phyloP scores from a whole-genome alignment of 2,888 invertebrate species.

The Caenorhabditis imperialis region DNA sequence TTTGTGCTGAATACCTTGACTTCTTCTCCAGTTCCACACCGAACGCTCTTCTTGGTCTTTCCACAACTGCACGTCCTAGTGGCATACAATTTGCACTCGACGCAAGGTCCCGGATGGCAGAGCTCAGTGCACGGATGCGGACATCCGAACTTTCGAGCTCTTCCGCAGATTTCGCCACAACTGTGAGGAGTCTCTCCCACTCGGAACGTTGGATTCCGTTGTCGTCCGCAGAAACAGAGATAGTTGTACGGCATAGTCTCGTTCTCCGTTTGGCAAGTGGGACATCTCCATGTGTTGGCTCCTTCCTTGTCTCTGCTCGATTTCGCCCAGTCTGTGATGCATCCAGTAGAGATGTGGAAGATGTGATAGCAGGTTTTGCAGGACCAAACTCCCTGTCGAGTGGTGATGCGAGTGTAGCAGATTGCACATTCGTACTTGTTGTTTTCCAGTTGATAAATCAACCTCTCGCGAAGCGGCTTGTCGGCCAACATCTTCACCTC shows the following conservation, averaged over 20 bases:
- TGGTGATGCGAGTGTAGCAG: slow-evolving; percentile 90
- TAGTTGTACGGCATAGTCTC: slow-evolving; percentile 86
- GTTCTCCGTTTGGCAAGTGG: slow-evolving; percentile 89
- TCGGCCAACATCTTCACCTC: slow-evolving; percentile 31
- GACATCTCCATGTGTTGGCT: slow-evolving; percentile 87
- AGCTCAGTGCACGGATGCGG: slow-evolving; percentile 79
- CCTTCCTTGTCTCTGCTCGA: slow-evolving; percentile 60
- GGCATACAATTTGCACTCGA: slow-evolving; percentile 84
- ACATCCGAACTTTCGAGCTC: slow-evolving; percentile 80
- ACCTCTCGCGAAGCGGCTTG: slow-evolving; percentile 66
- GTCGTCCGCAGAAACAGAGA: slow-evolving; percentile 91
- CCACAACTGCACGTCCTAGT: slow-evolving; percentile 79
- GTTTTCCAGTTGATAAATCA: slow-evolving; percentile 88
- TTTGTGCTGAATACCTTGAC: slow-evolving; percentile 43
- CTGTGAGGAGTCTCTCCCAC: slow-evolving; percentile 88
- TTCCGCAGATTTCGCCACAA: slow-evolving; percentile 90
- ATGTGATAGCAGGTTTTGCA: slow-evolving; percentile 93
- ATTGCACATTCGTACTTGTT: slow-evolving; percentile 92
- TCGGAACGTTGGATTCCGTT: slow-evolving; percentile 83
- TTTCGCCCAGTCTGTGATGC: slow-evolving; percentile 90
- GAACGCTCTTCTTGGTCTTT: slow-evolving; percentile 55
- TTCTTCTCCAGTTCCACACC: slow-evolving; percentile 61
- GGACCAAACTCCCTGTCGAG: slow-evolving; percentile 88
- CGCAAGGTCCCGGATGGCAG: slow-evolving; percentile 96
- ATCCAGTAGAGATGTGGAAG: slow-evolving; percentile 86